Evolutionary conservation across 2,888 invertebrate genomes (phyloP).

Genomic region (Cerastoderma edule): DNA sequence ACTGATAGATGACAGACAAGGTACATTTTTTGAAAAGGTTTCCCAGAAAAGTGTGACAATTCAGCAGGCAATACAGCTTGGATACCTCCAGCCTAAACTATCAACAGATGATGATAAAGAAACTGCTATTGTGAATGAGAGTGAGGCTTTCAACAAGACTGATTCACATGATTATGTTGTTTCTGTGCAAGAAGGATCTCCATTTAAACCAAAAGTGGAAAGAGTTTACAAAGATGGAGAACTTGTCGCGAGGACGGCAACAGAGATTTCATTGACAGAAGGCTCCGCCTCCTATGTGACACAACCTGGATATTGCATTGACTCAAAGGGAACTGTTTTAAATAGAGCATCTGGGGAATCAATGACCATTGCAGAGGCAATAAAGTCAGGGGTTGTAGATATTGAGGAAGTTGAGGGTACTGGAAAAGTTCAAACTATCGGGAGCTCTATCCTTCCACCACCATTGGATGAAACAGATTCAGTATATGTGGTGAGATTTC

Average conservation of each 20-base stretch:
- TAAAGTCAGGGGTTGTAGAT: constrained; percentile 63
- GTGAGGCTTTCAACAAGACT: background rate
- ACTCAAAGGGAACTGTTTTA: constrained; percentile 90
- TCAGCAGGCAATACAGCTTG: constrained; percentile 65
- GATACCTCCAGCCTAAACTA: constrained; percentile 66
- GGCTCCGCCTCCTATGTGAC: constrained; percentile 70
- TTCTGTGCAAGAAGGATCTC: constrained; percentile 65
- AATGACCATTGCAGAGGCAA: constrained; percentile 67
- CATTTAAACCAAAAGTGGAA: constrained; percentile 67
- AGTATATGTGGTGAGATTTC: constrained; percentile 53
- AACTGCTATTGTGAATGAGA: background rate
- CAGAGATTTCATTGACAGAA: constrained; percentile 69
- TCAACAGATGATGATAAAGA: constrained; percentile 33
- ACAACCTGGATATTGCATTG: constrained; percentile 74
- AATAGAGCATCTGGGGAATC: constrained; percentile 85
- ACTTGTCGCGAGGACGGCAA: constrained; percentile 70
- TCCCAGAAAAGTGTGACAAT: constrained; percentile 86
- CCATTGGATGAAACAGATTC: constrained; percentile 39
- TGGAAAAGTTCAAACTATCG: constrained; percentile 47
- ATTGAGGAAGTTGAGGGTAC: constrained; percentile 66
- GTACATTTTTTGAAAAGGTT: constrained; percentile 87
- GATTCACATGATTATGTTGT: constrained; percentile 40
- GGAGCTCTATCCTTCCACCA: constrained; percentile 46
- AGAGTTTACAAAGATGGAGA: constrained; percentile 64
- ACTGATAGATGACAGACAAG: constrained; percentile 89